Percentiles rank a stretch among this genome's conserved stretches.
These are phyloP conservation scores for Sturnus vulgaris DNA, from an alignment of 2,113 vertebrate genomes.

Conservation along the genomic window DNA sequence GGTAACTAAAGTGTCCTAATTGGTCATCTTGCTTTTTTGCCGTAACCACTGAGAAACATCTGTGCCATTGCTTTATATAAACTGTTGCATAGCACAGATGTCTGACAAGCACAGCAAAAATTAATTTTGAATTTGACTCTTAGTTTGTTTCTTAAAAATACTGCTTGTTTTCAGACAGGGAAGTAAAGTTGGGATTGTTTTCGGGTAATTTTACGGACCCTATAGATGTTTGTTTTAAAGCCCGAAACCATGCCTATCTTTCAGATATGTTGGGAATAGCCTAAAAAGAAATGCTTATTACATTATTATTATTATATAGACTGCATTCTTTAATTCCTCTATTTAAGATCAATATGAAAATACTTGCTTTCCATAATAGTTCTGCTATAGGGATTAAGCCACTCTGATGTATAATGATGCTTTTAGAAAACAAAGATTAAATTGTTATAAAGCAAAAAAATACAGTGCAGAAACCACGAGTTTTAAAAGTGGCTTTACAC, in stretches of 20 bases:
- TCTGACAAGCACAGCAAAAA: background rate
- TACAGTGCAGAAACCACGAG: accelerated
- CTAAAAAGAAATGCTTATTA: background rate
- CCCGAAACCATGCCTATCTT: accelerated
- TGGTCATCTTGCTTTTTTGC: background rate
- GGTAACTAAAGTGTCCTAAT: background rate
- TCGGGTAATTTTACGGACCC: background rate
- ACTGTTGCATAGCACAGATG: background rate
- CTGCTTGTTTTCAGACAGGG: background rate
- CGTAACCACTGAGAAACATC: background rate
- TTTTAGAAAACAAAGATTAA: background rate
- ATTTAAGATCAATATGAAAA: background rate
- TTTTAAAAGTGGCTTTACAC: background rate
- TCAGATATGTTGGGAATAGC: background rate
- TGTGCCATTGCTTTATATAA: background rate
- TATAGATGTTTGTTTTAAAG: background rate
- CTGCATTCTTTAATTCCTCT: background rate
- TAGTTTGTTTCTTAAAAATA: background rate
- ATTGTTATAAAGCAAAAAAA: background rate
- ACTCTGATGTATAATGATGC: background rate
- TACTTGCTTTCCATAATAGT: background rate
- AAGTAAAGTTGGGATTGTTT: background rate
- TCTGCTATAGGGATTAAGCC: background rate
- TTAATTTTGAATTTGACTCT: background rate
- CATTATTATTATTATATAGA: background rate